Conservation (phyloP, 2,113 vertebrate genomes). For the Coryphaenoides rupestris region DNA sequence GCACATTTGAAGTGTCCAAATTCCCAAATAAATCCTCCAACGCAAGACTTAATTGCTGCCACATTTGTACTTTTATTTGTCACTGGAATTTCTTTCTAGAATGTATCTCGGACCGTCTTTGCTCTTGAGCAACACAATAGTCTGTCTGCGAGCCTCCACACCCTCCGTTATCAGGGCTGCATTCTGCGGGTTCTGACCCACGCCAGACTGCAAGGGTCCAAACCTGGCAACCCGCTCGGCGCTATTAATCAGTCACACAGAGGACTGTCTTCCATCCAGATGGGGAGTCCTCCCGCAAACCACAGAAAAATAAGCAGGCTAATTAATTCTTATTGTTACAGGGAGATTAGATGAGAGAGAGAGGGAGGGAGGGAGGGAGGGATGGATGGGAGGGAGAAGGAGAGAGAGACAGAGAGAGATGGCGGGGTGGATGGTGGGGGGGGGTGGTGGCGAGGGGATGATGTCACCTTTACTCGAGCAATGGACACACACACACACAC, state of each 20-base stretch:
- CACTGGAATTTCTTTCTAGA: too few species aligned
- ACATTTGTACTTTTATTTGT: too few species aligned
- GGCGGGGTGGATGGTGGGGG: conserved; percentile 53
- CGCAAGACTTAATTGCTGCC: too few species aligned
- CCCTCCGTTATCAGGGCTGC: background rate
- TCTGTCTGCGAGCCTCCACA: too few species aligned
- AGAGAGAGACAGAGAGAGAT: conserved; percentile 60
- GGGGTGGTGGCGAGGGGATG: conserved; percentile 76
- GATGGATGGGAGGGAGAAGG: conserved; percentile 59
- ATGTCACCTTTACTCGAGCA: conserved; percentile 89
- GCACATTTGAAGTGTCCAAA: too few species aligned
- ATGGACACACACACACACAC: conserved; percentile 73
- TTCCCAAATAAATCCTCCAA: too few species aligned
- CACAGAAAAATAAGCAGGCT: conserved; percentile 94
- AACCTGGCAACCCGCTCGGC: conserved; percentile 85
- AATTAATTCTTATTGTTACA: conserved; percentile 99
- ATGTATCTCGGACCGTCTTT: too few species aligned
- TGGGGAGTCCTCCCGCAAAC: conserved; percentile 92
- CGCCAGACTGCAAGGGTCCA: conserved; percentile 61
- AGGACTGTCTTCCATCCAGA: conserved; percentile 95
- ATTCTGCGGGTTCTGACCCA: background rate
- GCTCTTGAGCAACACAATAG: too few species aligned
- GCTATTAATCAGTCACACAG: conserved; percentile 94
- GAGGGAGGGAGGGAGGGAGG: conserved; percentile 50
- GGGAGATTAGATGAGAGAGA: conserved; percentile 87